Conservation (phyloP, 2,797 vertebrate genomes). For the Gadopsis bispinosus region DNA sequence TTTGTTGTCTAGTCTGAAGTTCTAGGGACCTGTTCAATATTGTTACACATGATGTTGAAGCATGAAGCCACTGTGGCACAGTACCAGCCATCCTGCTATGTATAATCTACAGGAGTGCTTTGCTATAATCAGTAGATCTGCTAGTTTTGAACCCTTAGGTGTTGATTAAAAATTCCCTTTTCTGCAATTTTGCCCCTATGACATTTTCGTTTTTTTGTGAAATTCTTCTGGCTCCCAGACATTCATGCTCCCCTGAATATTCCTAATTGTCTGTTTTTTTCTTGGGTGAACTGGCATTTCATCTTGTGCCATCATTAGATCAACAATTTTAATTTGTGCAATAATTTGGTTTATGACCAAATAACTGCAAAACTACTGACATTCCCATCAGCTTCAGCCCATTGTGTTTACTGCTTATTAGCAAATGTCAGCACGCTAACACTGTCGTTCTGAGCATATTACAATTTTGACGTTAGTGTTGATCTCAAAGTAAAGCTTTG, state of each 20-base stretch:
- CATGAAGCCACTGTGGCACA: background rate
- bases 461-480: background rate
- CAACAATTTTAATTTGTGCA: background rate
- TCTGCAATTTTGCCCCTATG: background rate
- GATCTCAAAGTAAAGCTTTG: background rate
- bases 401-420: background rate
- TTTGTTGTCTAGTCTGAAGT: constrained; percentile 22
- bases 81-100: background rate
- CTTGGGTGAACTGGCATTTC: background rate
- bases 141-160: background rate
- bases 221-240: background rate
- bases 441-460: background rate
- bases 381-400: too few species aligned
- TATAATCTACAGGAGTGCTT: background rate
- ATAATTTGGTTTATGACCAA: background rate
- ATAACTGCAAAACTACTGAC: background rate
- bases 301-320: background rate
- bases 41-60: constrained; percentile 10
- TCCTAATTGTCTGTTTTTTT: background rate
- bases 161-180: constrained; percentile 10
- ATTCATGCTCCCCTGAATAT: background rate
- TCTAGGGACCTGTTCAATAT: constrained; percentile 5
- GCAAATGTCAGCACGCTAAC: background rate
- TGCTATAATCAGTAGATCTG: background rate
- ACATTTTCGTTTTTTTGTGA: background rate